These are phyloP conservation scores for Nyctereutes procyonoides DNA, from an alignment of 2,113 vertebrate species.

Conservation along the genomic window DNA sequence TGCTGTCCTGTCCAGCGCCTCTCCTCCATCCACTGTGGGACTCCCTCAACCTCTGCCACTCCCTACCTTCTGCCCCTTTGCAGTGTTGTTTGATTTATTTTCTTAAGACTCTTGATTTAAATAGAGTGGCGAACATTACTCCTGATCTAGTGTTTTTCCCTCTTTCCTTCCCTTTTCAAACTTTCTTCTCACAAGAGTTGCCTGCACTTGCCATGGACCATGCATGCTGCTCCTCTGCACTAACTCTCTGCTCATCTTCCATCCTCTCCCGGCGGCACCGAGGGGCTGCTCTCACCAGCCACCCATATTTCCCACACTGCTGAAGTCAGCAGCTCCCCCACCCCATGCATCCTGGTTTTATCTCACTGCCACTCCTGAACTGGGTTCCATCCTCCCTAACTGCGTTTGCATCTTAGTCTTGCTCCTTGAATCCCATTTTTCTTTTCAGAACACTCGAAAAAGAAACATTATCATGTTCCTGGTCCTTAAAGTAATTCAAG, in stretches of 20 bases:
- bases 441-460: neutral
- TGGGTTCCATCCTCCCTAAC: neutral
- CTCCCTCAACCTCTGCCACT: accelerated
- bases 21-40: neutral
- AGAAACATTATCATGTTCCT: neutral
- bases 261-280: neutral
- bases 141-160: accelerated
- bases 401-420: neutral
- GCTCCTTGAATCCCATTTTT: neutral
- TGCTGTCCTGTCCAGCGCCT: accelerated
- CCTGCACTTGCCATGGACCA: no score
- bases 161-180: neutral
- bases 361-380: neutral
- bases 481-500: neutral
- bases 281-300: neutral
- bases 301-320: no score
- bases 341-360: neutral
- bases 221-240: no score
- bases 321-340: neutral
- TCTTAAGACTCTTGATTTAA: neutral
- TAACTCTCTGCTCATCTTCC: no score
- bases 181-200: neutral
- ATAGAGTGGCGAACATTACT: neutral
- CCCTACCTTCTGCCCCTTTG: neutral
- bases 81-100: neutral